Evolutionary conservation across 2,113 vertebrate genomes (phyloP).

Genomic region (Numida meleagris): DNA sequence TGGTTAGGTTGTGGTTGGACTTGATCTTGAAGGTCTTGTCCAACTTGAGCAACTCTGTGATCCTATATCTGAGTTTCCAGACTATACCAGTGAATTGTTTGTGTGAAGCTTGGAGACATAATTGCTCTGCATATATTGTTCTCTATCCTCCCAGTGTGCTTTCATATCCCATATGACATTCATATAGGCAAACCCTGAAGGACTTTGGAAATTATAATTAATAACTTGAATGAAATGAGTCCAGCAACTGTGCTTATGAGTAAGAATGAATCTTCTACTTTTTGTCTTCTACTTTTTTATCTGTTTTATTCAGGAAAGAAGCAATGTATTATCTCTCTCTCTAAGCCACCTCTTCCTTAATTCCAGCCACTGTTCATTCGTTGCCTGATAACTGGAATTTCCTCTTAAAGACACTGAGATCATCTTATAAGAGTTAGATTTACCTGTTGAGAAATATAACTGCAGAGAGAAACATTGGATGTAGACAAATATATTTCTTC

Average conservation of each 20-base stretch:
- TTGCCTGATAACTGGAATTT: background rate
- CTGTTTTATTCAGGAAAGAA: background rate
- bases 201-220: background rate
- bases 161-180: accelerated
- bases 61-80: background rate
- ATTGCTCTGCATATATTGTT: accelerated
- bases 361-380: background rate
- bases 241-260: background rate
- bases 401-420: background rate
- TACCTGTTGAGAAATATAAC: background rate
- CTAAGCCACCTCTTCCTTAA: background rate
- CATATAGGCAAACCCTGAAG: background rate
- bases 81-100: background rate
- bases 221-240: background rate
- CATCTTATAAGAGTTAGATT: background rate
- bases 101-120: background rate
- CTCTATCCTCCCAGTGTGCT: no score
- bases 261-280: background rate
- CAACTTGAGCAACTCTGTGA: no score
- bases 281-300: background rate
- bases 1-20: no score
- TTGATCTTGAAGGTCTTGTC: no score
- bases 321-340: background rate
- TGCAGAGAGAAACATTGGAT: background rate
- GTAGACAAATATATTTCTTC: background rate